Evolutionary conservation across 2,113 vertebrate genomes (phyloP).

Genomic region (Anoplopoma fimbria): DNA sequence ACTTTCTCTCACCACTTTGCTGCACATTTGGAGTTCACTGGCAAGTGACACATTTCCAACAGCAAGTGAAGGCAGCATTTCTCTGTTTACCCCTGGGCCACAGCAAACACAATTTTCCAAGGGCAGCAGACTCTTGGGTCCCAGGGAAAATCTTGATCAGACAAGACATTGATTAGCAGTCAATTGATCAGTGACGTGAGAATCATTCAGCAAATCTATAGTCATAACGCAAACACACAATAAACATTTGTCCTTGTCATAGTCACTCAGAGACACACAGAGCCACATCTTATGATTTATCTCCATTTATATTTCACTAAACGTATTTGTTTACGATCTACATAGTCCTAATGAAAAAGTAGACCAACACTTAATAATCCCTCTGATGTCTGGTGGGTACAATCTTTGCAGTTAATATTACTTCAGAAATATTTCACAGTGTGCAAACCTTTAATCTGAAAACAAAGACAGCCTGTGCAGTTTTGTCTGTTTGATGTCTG

Average conservation of each 20-base stretch:
- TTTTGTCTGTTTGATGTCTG: neutral
- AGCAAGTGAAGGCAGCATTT: slow-evolving; percentile 45
- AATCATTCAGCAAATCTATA: neutral
- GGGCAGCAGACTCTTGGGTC: slow-evolving; percentile 29
- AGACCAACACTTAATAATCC: neutral
- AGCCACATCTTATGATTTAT: neutral
- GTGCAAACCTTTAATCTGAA: slow-evolving; percentile 7
- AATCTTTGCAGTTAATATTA: neutral
- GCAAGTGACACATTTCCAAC: neutral
- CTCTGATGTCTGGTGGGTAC: neutral
- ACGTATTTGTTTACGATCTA: neutral
- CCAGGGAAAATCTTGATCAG: slow-evolving; percentile 11
- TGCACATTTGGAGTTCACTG: neutral
- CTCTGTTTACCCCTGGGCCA: slow-evolving; percentile 14
- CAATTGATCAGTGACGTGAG: slow-evolving; percentile 13
- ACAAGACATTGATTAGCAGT: slow-evolving; percentile 1
- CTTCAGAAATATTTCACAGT: neutral
- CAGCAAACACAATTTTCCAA: slow-evolving; percentile 18
- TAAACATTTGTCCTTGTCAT: neutral
- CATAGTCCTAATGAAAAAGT: neutral
- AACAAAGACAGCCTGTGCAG: neutral
- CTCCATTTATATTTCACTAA: neutral
- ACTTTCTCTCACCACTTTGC: neutral
- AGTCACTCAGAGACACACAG: neutral
- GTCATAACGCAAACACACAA: neutral